Base-by-base conservation (phyloP, 2,113 vertebrate genomes). In the Solea senegalensis region DNA sequence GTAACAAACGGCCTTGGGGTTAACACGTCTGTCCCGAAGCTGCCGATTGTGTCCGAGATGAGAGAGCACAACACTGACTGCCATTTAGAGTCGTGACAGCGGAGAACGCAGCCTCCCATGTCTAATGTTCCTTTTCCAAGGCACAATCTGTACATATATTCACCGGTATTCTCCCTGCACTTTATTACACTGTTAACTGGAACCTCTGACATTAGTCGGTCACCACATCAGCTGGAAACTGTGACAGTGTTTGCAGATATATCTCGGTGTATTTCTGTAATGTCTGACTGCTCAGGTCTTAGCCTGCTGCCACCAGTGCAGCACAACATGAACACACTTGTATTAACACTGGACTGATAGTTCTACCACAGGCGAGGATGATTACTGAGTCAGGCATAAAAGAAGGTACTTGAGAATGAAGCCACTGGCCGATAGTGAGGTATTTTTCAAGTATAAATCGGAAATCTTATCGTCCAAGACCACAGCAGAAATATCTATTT, bases 131-230 rank as follows among this genome's bases (percentile, higher is more conserved):
- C 68, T 34, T 58, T 56, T 51, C 26, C 5, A 57, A 65, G 54
- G 69, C 78, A 70, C 69, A 81, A 59, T 51, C 50, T 69, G 59
- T 64, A 65, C 15, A 65, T 56, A 69, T 34, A 39, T 11, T 55
- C 52, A 4, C 3, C 12, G 41, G 56, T 76, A 28, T 73, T 78
- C 56, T 65, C 58, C 65, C 57, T 52, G 87, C 87, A 89, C 86
- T 89, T 89, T 90, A 86, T 69, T 43, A 60, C 7, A 48, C 51
- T 1, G 4, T 55, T 6, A 71, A 84, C 66, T 81, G 65, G 62
- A 82, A 51, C 40, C 52, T 34, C 34, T 56, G 56, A 62, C 15
- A 9, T 48, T 26, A n/a, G n/a, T 65, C 8, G 27, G 41, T 59
- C 48, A 39, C 13, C 3, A 13, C n/a, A 64, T 50, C n/a, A 44